Conservation (phyloP, 2,888 invertebrate genomes). For the Drosophila austrosaltans region DNA sequence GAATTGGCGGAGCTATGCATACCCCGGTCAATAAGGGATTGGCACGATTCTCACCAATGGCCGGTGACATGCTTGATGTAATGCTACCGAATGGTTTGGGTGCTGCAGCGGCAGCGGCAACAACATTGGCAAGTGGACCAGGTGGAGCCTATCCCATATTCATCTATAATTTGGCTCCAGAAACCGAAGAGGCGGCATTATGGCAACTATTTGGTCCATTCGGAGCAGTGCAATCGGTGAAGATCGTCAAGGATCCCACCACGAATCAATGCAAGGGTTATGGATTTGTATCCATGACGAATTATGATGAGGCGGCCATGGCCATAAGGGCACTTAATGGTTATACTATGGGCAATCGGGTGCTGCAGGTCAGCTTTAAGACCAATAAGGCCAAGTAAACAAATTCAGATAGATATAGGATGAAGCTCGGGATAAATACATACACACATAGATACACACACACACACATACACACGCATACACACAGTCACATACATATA, state of each 20-base stretch:
- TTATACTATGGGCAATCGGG: constrained; percentile 96
- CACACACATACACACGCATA: constrained; percentile 23
- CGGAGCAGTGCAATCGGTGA: constrained; percentile 91
- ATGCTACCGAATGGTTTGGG: constrained; percentile 90
- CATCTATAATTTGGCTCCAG: constrained; percentile 97
- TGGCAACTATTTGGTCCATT: constrained; percentile 96
- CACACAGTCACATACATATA: constrained; percentile 63
- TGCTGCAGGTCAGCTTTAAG: constrained; percentile 99
- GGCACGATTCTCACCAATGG: constrained; percentile 93
- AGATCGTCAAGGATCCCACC: constrained; percentile 97
- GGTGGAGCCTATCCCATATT: constrained; percentile 90
- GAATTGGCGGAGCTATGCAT: constrained; percentile 95
- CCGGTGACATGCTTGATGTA: constrained; percentile 90
- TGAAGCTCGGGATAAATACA: constrained; percentile 22
- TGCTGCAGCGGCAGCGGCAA: constrained; percentile 82
- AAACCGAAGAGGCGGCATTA: constrained; percentile 96
- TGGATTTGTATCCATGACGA: constrained; percentile 99
- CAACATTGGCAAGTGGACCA: constrained; percentile 81
- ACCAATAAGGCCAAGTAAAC: constrained; percentile 90
- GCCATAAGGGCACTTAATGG: constrained; percentile 98
- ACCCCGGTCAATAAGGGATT: constrained; percentile 91
- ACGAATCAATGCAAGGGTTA: constrained; percentile 99
- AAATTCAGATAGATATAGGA: constrained; percentile 4
- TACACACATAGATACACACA: constrained; percentile 16
- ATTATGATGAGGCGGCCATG: constrained; percentile 98